Conservation (phyloP, 2,113 vertebrate species). For the Silurus meridionalis region DNA sequence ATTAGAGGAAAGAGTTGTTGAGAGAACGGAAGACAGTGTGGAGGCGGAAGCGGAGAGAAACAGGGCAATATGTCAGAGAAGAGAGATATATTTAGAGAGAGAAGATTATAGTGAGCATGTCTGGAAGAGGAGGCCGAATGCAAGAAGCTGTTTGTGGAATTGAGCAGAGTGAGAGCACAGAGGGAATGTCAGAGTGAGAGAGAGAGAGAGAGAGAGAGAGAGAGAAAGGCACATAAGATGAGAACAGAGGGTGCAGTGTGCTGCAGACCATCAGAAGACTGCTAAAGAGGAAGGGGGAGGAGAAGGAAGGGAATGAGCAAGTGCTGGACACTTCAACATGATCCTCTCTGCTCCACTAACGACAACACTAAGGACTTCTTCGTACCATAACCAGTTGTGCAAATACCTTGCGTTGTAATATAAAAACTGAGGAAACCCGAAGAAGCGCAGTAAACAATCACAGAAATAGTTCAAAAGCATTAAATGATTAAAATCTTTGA, state of each 20-base stretch:
- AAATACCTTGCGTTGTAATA: background rate
- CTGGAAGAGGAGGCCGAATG: constrained; percentile 29
- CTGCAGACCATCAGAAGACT: constrained; percentile 26
- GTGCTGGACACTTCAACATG: constrained; percentile 39
- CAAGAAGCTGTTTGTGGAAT: constrained; percentile 29
- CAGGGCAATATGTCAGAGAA: constrained; percentile 24
- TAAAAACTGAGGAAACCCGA: background rate
- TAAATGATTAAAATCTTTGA: background rate
- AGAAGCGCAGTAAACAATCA: background rate
- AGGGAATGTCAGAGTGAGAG: constrained; percentile 30
- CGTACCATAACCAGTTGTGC: background rate
- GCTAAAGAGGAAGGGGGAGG: constrained; percentile 35
- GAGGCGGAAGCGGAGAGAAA: constrained; percentile 25
- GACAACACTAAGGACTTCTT: background rate
- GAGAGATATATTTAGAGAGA: constrained; percentile 38
- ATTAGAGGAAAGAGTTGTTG: background rate
- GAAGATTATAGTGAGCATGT: constrained; percentile 45
- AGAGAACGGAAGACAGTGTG: background rate
- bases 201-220: constrained; percentile 21
- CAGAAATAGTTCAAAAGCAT: background rate
- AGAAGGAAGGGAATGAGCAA: constrained; percentile 19
- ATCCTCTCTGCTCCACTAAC: constrained; percentile 38
- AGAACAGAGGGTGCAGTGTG: constrained; percentile 52
- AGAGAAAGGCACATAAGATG: constrained; percentile 4
- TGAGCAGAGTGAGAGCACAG: constrained; percentile 28